A percentile compares a stretch with the other conserved stretches of the same genome.
These are phyloP conservation scores for Nasua narica DNA, from an alignment of 2,797 vertebrate species.

Conservation along the genomic window DNA sequence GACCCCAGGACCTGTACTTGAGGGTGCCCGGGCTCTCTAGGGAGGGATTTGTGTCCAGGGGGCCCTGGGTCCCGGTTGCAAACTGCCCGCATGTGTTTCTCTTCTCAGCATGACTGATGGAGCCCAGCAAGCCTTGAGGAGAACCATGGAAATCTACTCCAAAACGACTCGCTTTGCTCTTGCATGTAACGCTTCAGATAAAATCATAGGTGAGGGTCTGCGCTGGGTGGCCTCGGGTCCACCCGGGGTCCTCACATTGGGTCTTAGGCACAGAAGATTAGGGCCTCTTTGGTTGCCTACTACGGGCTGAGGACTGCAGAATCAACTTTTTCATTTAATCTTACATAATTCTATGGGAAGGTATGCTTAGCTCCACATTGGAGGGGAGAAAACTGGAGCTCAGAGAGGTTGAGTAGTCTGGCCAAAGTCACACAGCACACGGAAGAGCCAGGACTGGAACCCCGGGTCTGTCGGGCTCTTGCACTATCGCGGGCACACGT, in stretches of 20 bases:
- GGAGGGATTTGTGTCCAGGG: neutral
- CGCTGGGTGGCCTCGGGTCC: neutral
- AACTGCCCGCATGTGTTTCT: neutral
- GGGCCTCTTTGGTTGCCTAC: neutral
- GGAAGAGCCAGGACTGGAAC: neutral
- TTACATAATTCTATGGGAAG: neutral
- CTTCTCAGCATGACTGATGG: conserved; percentile 95
- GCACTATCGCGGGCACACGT: rapidly evolving
- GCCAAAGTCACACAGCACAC: neutral
- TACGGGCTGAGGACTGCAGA: neutral
- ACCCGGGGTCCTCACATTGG: rapidly evolving
- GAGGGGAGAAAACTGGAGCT: neutral
- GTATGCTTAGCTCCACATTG: neutral
- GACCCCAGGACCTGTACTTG: too few relatives aligned
- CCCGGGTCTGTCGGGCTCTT: neutral
- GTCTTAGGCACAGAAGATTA: neutral
- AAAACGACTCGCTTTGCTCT: conserved; percentile 97
- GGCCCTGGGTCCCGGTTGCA: neutral
- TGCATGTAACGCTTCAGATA: conserved; percentile 96
- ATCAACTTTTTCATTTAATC: neutral
- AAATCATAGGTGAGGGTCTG: conserved; percentile 90
- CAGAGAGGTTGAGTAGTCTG: neutral
- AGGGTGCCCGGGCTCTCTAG: neutral
- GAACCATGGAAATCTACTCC: conserved; percentile 99
- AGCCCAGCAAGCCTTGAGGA: conserved; percentile 95